Conservation (phyloP, 2,113 vertebrate species). For the Burhinus bistriatus region DNA sequence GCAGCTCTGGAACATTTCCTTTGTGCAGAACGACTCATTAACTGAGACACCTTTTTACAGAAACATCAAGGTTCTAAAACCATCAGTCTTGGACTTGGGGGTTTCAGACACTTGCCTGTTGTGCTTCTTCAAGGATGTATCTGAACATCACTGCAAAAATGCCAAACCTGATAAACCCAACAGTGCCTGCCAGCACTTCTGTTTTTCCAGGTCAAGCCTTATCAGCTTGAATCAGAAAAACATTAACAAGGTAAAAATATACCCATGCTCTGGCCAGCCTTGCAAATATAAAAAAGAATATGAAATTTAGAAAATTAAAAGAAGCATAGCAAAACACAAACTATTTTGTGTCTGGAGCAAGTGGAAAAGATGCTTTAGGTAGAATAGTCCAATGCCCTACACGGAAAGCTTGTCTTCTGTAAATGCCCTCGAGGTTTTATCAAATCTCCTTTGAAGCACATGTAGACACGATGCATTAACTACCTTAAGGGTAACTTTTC, state of each 20-base stretch:
- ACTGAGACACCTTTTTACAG: background rate
- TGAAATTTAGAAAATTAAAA: background rate
- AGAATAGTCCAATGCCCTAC: background rate
- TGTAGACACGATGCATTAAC: background rate
- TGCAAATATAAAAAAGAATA: background rate
- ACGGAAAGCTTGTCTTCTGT: background rate
- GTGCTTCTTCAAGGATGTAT: background rate
- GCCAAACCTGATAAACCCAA: background rate
- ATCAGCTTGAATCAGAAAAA: background rate
- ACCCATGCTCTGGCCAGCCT: background rate
- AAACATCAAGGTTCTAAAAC: background rate
- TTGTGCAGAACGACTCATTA: background rate
- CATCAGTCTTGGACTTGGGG: background rate
- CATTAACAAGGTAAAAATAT: background rate
- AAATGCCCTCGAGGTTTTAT: background rate
- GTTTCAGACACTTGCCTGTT: background rate
- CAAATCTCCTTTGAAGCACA: background rate
- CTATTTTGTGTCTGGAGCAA: background rate
- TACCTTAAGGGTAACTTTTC: background rate
- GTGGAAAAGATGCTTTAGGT: background rate
- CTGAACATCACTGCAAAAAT: background rate
- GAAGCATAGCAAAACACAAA: background rate
- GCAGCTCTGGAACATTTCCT: background rate
- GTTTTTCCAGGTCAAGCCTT: background rate
- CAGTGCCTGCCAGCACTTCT: background rate